Conservation (phyloP, 35 echinoderm and acorn worm genomes). For the Holothuria glaberrima region DNA sequence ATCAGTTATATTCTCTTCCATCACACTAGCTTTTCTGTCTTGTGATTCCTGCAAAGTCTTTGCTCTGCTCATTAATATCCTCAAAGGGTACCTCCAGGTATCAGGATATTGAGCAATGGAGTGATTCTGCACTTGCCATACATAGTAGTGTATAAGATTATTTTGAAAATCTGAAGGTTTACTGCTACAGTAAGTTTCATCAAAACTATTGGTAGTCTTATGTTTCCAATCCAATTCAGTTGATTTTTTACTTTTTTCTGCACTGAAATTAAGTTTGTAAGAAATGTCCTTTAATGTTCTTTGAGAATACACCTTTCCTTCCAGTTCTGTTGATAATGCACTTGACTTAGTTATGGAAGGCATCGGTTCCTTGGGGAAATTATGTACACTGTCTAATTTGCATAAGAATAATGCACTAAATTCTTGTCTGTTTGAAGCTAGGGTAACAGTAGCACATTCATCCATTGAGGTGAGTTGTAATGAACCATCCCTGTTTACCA, state of each 20-base stretch:
- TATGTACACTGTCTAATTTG: background rate
- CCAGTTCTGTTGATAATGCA: background rate
- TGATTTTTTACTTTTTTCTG: background rate
- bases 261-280: conserved; percentile 33
- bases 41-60: background rate
- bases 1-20: background rate
- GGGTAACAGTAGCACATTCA: conserved; percentile 19
- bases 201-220: background rate
- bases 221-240: background rate
- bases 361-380: background rate
- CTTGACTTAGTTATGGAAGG: background rate
- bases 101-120: conserved; percentile 6
- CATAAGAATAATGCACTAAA: conserved; percentile 26
- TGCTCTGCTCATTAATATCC: background rate
- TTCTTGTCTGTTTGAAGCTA: conserved; percentile 30
- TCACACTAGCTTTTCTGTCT: background rate
- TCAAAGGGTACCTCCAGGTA: background rate
- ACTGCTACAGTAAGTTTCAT: background rate
- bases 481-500: background rate
- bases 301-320: background rate
- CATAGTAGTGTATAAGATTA: background rate
- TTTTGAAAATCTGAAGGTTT: background rate
- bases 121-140: conserved; percentile 43
- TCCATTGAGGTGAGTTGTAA: background rate
- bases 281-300: conserved; percentile 5